These are phyloP conservation scores for Macrostomum lignano DNA, from an alignment of 1,140 invertebrate genomes.

Conservation along the genomic window DNA sequence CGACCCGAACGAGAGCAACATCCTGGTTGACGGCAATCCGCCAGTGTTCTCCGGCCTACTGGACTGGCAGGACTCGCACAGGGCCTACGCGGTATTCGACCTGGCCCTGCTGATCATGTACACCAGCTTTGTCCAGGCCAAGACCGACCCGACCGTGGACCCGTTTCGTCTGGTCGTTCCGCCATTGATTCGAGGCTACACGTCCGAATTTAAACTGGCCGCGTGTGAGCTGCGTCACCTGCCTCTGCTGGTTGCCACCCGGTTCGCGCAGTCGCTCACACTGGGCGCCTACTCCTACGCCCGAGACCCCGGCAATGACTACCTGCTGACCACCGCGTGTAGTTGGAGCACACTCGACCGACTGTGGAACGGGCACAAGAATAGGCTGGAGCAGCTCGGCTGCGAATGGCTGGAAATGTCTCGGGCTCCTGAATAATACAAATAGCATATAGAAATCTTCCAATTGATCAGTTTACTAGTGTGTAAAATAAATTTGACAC, in stretches of 20 bases:
- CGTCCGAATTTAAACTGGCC: constrained; percentile 32
- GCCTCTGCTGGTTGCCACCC: constrained; percentile 41
- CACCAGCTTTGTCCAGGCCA: no score
- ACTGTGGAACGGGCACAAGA: constrained; percentile 31
- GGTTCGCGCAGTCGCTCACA: constrained; percentile 47
- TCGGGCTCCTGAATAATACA: no score
- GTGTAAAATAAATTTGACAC: no score
- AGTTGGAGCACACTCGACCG: constrained; percentile 38
- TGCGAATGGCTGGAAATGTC: no score
- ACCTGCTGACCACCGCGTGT: constrained; percentile 40
- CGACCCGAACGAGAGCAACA: constrained; percentile 61
- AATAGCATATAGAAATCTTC: no score
- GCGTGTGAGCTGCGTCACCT: constrained; percentile 37
- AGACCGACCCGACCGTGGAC: constrained; percentile 36
- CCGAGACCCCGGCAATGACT: constrained; percentile 44
- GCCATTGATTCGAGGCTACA: constrained; percentile 40
- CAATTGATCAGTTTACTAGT: no score
- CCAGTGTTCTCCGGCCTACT: constrained; percentile 33
- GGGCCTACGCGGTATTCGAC: constrained; percentile 45
- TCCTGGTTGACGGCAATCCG: constrained; percentile 33
- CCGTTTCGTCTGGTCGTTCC: no score
- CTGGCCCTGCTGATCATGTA: constrained; percentile 50
- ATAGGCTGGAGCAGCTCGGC: no score
- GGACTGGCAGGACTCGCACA: constrained; percentile 51
- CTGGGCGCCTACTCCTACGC: constrained; percentile 43